Evolutionary conservation across 2,888 invertebrate species (phyloP), one percentile per base, ranked within the genome.

Genomic region (Halictus ligatus): DNA sequence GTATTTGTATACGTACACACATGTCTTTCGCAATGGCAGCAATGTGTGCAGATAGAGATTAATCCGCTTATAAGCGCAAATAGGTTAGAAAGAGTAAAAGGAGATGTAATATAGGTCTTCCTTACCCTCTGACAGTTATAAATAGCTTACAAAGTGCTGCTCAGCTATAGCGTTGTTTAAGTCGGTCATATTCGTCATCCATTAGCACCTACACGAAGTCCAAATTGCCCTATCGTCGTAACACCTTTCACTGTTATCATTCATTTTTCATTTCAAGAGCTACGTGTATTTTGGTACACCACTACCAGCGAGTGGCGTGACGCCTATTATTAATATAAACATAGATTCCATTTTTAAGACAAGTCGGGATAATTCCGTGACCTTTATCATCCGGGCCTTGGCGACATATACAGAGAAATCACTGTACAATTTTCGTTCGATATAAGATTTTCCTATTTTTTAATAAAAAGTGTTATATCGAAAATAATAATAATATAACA

Each of bases 71-170:
- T 48, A 79, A 81, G 71, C 71, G 60, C 71, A 81, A 81, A 69
- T 69, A 43, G 80, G 80, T 79, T 81, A 72, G 35, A 48, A 60
- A 80, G 43, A 46, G 48, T 78, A 80, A 81, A 81, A 81, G 80
- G 71, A 12, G 58, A 79, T 29, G 48, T 58, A 60, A 60, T 48
- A 72, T 81, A 79, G 46, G 58, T 71, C 60, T 71, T 80, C 80
- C 69, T 81, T 80, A 72, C 71, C 69, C 71, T 12, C 71, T 71
- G 40, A 72, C 69, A 72, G 80, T 25, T 80, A 81, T 72, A 72
- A 81, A 79, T 72, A 81, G 78, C 78, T 58, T 78, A 67, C 25
- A 46, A n/a, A 81, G 71, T 29, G 48, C 35, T 58, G 48, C 71
- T 29, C 25, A 18, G 35, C 25, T 29, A 46, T n/a, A 72, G 71